phyloP scores from a whole-genome alignment of 2,797 vertebrate species.

The Gorsachius magnificus region DNA sequence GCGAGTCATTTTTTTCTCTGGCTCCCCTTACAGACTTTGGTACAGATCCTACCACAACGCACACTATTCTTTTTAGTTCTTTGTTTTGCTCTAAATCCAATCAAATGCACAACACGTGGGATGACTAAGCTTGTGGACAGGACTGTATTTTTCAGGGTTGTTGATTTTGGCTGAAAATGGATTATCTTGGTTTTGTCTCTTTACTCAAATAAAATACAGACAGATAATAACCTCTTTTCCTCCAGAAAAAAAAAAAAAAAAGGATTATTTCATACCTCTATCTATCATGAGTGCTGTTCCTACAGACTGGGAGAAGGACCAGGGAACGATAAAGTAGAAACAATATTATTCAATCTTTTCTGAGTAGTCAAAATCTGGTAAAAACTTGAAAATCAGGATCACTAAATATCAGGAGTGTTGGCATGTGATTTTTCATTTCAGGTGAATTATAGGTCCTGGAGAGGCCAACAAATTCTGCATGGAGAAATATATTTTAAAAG shows the following conservation, averaged over 20 bases:
- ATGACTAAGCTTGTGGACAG: not conserved
- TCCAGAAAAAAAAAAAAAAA: not conserved
- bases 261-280: not conserved
- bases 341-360: not conserved
- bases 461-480: not conserved
- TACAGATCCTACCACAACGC: not conserved
- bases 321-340: not conserved
- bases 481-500: not conserved
- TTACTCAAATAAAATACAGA: not conserved
- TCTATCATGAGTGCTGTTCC: not conserved
- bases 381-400: not conserved
- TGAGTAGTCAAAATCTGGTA: not conserved
- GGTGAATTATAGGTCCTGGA: not conserved
- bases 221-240: not conserved
- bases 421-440: not conserved
- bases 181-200: not conserved
- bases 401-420: not conserved
- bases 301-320: not conserved
- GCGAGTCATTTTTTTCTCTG: conserved; percentile 54
- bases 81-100: conserved; percentile 11
- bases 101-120: not conserved
- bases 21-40: not conserved
- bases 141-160: not conserved
- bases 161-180: conserved; percentile 14
- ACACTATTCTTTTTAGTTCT: not conserved